Evolutionary conservation across 1,140 invertebrate genomes (phyloP), one percentile per base, ranked within the genome.

Genomic region (Habropoda laboriosa): DNA sequence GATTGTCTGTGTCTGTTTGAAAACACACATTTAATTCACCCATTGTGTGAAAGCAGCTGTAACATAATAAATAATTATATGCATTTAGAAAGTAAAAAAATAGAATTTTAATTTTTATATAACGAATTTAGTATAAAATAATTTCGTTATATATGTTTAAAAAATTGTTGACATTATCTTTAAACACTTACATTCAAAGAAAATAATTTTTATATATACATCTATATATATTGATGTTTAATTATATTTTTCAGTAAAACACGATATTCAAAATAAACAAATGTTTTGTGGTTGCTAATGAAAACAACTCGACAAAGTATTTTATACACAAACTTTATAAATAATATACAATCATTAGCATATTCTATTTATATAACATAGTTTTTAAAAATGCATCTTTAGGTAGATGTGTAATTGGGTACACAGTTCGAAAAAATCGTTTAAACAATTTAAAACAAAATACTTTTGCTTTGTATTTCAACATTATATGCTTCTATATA

Each of bases 1-100:
- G 94, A 79, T 97, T 97, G 85, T 98, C 97, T 0, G 96, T 97
- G 55, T 98, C 97, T 32, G 93, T 92, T 92, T 95, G 94, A 87
- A 96, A 96, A 76, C 93, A 94, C 24, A 96, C 95, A 84, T 91
- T 93, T 58, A 82, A 83, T 42, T 90, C 89, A 16, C 81, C 85
- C 85, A 87, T 87, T 27, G 53, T 60, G 32, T 57, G 8, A 10
- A 40, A 35, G n/a, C 18, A 10, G 8, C 49, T 75, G 30, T 18
- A 71, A 85, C 66, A 32, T 72, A 30, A 0, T 12, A 70, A 70
- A 35, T 2, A 67, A 58, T 32, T 32, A 64, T 53, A 27, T 71
- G 40, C 18, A 18, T 51, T 51, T 3, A 51, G 2, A 24, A 32
- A 49, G 1, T 67, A n/a, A 67, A n/a, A 24, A 24, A 67, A n/a